Base-by-base conservation (phyloP, 2,797 vertebrate genomes). In the Sebastes matsubarae region DNA sequence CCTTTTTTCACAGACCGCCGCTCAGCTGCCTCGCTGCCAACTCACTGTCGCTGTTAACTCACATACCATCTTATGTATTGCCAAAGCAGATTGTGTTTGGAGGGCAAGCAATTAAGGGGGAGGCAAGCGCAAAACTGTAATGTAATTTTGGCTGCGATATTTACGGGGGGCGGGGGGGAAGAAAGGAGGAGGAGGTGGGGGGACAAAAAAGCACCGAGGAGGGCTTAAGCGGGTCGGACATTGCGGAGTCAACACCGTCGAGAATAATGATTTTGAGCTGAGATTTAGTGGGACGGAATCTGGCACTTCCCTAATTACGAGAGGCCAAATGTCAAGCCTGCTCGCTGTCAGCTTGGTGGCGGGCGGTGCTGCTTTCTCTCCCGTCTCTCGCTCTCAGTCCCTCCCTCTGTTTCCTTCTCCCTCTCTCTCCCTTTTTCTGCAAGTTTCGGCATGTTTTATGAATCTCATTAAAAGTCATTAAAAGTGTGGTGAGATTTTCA, bases 51-150 rank as follows among this genome's bases (percentile, higher is more conserved):
- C 95, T 95, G 95, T 96, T 95, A 96, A 96, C 95, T 96, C 94
- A 91, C 94, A 94, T 92, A 95, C 93, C 95, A 96, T 96, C 94
- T 96, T 95, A 96, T 96, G 95, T 96, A 95, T 95, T 96, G 96
- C 96, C 96, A 96, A 95, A 96, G 95, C 96, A 96, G 96, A 96
- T 96, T 96, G 96, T 96, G 95, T 96, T 96, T 96, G 95, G 96
- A 96, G 96, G 96, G 96, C 96, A 96, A 95, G 96, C 95, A 96
- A 96, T 96, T 96, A 96, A 96, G 96, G 94, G 93, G 94, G 93
- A 94, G 95, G 93, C 93, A 93, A 94, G 91, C 95, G 89, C 90
- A 96, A 95, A 96, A 95, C 93, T 95, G 94, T 96, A 96, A 96
- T 96, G 94, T 95, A 96, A 96, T 96, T 96, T 96, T 96, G 95